Base-by-base conservation (phyloP, 2,888 invertebrate genomes). In the Lasioglossum calceatum region DNA sequence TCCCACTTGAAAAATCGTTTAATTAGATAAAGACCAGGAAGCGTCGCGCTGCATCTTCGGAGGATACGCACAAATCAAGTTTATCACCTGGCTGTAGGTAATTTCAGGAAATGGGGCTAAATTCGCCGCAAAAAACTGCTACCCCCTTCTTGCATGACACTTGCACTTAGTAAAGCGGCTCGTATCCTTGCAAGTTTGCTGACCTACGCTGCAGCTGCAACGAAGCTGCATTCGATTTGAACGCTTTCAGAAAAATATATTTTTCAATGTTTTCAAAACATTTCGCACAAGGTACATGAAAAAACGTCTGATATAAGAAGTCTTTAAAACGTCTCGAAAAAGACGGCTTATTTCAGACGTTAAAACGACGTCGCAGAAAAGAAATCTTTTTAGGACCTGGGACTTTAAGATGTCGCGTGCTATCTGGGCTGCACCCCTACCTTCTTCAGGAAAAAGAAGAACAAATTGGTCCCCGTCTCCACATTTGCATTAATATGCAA, bases 11-110 rank as follows among this genome's bases (percentile, higher is more conserved):
- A 39, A 70, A 70, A 70, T 39, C 23, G 4, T 12, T 1, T 36
- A 70, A 70, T 70, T 70, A 39, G 70, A 70, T 39, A 70, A 70
- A 23, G 39, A 36, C 39, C 39, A 70, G 70, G 70, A 70, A 70
- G 39, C 39, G n/a, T 67, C 8, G 8, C 10, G 36, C 39, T 23
- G 23, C 23, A 70, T 39, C 70, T 70, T 70, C 70, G 39, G 23
- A 7, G 67, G 32, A 39, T 39, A 36, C 23, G 39, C 39, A 23
- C 70, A 70, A 70, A 36, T 39, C 39, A 39, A 67, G 70, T 70
- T 70, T 70, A 39, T 39, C 23, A 23, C 4, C 39, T 70, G 4
- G 10, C 36, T n/a, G n/a, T 12, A 23, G 23, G 10, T 70, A 39
- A 39, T 36, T 70, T 39, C 70, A 70, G 39, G 70, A 70, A 70